Evolutionary conservation across 1,140 invertebrate species (phyloP), one percentile per base, ranked within the genome.

Genomic region (Phymorhynchus buccinoides): DNA sequence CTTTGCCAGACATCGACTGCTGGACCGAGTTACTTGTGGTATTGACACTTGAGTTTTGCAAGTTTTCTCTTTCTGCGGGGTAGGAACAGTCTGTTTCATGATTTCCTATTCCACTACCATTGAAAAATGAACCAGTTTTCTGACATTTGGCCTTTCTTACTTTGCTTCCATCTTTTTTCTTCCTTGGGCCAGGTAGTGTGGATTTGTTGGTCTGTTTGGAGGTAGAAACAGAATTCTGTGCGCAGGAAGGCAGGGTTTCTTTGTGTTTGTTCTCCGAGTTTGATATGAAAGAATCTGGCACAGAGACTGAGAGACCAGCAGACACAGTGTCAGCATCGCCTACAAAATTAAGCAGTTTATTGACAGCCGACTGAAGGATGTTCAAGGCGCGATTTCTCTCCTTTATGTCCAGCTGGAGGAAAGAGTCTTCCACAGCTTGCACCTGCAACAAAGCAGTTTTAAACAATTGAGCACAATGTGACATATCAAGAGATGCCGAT

Each of bases 391-490:
- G 73, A 27, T 41, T 75, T 68, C 39, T 37, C 39, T 84, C 84
- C 30, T 37, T 30, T 80, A 14, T 35, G 16, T 66, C 75, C 56
- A 84, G 71, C n/a, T 35, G 44, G 18, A 84, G 73, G 42, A 84
- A 84, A 6, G 84, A 56, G 12, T 84, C 84, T 42, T 84, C 84
- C 22, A 84, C 84, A 39, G 75, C 84, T 35, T 84, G 84, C 1
- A 84, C 84, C 84, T 84, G 75, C n/a, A 56, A 79, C n/a, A 30
- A 6, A 79, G 7, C 9, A 75, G 22, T 9, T 9, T 48, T 18
- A 48, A 48, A 48, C 44, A 48, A 9, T 18, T 48, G 44, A 48
- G 18, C 44, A 48, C 44, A 48, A 48, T 48, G 6, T n/a, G n/a
- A n/a, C 44, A 48, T 48, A 9, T 48, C 44, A 48, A 48, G 44